Base-by-base conservation (phyloP, 92 coral and sea anemone species). In the Galaxea fascicularis region DNA sequence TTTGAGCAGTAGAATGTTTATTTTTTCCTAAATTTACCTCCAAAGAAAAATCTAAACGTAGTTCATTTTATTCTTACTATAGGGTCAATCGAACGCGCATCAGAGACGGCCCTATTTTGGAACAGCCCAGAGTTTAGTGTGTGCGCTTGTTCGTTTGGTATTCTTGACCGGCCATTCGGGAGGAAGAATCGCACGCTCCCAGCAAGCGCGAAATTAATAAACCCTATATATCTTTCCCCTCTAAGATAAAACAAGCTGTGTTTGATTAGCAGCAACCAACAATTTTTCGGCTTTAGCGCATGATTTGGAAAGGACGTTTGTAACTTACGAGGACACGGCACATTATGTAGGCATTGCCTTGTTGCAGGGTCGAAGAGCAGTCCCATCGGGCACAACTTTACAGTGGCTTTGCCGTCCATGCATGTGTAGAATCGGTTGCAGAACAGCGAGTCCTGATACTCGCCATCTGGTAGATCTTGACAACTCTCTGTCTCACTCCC, bases 391-490 rank as follows among this genome's bases (percentile, higher is more conserved):
- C 81, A 76, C 49, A 76, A 30, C 81, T 76, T 60, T 59, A 10
- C 69, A 35, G n/a, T 76, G 81, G 81, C 81, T 57, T 76, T 24
- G 16, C 81, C 81, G 18, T 52, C 52, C 29, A 30, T 76, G 69
- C 81, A 76, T 57, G 67, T 76, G 65, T 49, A 49, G 66, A 76
- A 76, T 41, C 81, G 81, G 81, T 76, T 49, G 65, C 81, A 76
- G 52, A 76, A 76, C 22, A 10, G 20, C 31, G 81, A 22, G 81
- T 76, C 81, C 46, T 51, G 49, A 57, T 76, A 76, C 25, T 76
- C 81, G 49, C 81, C 81, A 59, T 76, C 81, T 76, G 81, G 30
- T 15, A 76, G 81, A 56, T 56, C 52, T 13, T 20, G 18, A 47
- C 81, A 76, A 28, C 81, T 76, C 11, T 76, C 63, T 12, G 58